These are phyloP conservation scores for Argentina silus DNA, from an alignment of 2,797 vertebrate genomes.

Conservation along the genomic window DNA sequence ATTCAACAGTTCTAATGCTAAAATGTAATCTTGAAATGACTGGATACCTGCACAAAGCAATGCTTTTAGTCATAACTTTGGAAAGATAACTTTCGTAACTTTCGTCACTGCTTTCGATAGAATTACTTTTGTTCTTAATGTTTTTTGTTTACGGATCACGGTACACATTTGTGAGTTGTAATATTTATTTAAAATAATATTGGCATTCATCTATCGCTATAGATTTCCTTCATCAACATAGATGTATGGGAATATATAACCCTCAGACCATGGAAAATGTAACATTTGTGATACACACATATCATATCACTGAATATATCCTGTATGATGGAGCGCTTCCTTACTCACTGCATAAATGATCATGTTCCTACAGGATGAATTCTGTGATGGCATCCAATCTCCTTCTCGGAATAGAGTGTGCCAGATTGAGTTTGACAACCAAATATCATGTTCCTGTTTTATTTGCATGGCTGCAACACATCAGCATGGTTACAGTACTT, in stretches of 20 bases:
- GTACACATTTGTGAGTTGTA: too few species aligned
- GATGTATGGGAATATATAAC: constrained; percentile 6
- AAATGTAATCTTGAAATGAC: too few species aligned
- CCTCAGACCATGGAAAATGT: constrained; percentile 16
- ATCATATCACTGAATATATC: constrained; percentile 37
- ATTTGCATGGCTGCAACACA: neutral
- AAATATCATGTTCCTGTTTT: constrained; percentile 20
- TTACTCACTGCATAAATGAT: constrained; percentile 58
- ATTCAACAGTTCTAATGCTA: too few species aligned
- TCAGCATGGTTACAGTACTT: neutral
- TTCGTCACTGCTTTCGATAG: too few species aligned
- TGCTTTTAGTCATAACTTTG: too few species aligned
- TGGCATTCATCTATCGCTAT: too few species aligned
- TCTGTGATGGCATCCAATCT: constrained; percentile 13
- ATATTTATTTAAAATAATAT: too few species aligned
- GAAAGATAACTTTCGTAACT: too few species aligned
- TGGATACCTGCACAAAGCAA: too few species aligned
- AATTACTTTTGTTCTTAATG: too few species aligned
- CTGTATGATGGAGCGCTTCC: constrained; percentile 49
- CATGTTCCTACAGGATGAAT: constrained; percentile 36
- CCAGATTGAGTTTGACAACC: constrained; percentile 34
- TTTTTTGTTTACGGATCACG: too few species aligned
- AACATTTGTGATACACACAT: constrained; percentile 32
- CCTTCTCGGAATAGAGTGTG: constrained; percentile 36
- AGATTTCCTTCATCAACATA: neutral